Base-by-base conservation (phyloP, 2,797 vertebrate genomes). In the Melanotaenia maccullochi region DNA sequence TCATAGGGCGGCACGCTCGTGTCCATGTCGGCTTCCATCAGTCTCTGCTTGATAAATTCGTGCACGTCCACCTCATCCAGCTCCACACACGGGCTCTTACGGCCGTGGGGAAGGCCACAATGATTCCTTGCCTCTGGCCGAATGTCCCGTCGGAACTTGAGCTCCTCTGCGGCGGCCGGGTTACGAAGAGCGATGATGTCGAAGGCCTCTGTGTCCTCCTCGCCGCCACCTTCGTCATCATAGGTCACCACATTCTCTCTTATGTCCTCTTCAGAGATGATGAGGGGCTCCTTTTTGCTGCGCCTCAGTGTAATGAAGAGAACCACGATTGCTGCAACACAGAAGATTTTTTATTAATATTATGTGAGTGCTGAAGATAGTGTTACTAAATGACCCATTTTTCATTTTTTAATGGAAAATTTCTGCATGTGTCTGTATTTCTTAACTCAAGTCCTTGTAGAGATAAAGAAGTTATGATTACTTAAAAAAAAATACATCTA, bases 181-280 rank as follows among this genome's bases (percentile, higher is more conserved):
- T 99, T 99, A 9, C 98, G 92, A 14, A 99, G 90, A 3, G 98
- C 97, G 6, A 96, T 95, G 83, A 99, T 99, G 91, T 99, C 98
- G 25, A 99, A 99, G 33, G 98, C 98, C 84, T 99, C 98, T 0
- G 98, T 99, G 91, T 99, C 98, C 79, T 98, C 97, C 88, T 99
- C 98, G 1, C 98, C 98, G 0, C 98, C 98, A 0, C 98, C 98
- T 79, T 99, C 98, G 0, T 99, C 98, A 1, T 99, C 98, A 0
- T 99, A 99, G 2, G 97, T 98, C 47, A 99, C 98, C 63, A 99
- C 96, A 0, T 99, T 99, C 91, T 99, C 98, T 24, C 98, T 88
- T 14, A 99, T 93, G 0, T 99, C 98, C 90, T 99, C 98, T 76
- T 99, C 98, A 0, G 98, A 97, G 88, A 99, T 96, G 71, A 99